phyloP scores from a whole-genome alignment of 2,888 invertebrate genomes.

The Perizoma affinitatum region DNA sequence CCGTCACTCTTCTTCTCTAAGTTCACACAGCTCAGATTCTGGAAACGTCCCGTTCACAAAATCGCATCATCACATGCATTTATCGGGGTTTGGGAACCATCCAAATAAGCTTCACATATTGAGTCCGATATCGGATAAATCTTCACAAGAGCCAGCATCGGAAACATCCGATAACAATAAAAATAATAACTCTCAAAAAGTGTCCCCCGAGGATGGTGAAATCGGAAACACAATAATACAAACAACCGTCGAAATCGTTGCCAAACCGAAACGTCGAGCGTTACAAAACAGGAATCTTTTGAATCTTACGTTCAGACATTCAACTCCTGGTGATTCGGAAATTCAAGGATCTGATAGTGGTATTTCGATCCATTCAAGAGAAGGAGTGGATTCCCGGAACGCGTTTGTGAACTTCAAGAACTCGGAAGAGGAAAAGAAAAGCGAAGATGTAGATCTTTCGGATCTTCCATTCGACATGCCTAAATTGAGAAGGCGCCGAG shows the following conservation, averaged over 20 bases:
- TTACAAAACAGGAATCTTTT: conserved; percentile 91
- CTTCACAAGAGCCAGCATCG: conserved; percentile 93
- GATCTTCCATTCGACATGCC: conserved; percentile 96
- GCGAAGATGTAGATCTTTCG: conserved; percentile 87
- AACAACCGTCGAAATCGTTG: conserved; percentile 77
- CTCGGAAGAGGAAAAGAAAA: conserved; percentile 76
- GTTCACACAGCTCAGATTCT: conserved; percentile 94
- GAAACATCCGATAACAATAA: conserved; percentile 93
- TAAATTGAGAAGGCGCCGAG: conserved; percentile 89
- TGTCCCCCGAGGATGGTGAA: conserved; percentile 87
- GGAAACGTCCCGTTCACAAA: conserved; percentile 85
- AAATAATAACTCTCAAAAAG: conserved; percentile 90
- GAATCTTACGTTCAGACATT: conserved; percentile 86
- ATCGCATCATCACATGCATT: conserved; percentile 85
- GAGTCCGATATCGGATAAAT: conserved; percentile 95
- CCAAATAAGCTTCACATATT: conserved; percentile 92
- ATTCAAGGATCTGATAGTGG: conserved; percentile 95
- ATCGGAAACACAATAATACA: conserved; percentile 70
- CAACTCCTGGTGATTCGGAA: conserved; percentile 87
- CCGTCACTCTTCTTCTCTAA: conserved; percentile 91
- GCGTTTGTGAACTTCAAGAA: conserved; percentile 85
- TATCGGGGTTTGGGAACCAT: conserved; percentile 89
- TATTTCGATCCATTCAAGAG: conserved; percentile 93
- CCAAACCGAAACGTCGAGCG: conserved; percentile 86
- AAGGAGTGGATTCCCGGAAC: conserved; percentile 88